Base-by-base conservation (phyloP, 2,888 invertebrate species). In the Corbicula japonica region DNA sequence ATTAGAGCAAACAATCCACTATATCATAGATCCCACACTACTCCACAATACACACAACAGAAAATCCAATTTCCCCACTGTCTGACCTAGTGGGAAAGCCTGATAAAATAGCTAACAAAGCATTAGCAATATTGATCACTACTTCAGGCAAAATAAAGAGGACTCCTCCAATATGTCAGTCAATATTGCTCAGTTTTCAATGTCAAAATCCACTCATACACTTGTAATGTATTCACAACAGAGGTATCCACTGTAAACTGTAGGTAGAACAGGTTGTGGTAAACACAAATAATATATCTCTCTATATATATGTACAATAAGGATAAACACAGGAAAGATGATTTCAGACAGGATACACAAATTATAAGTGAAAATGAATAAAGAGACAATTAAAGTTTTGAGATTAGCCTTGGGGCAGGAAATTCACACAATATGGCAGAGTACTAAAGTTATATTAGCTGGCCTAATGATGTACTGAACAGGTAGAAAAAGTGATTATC, bases 1-100 rank as follows among this genome's bases (percentile, higher is more conserved):
- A 58, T 58, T 72, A 62, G 62, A 74, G 65, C 73, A 66, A 66
- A 74, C 66, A 74, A 74, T 66, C 56, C 66, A 52, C 50, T 54
- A 54, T 54, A 38, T 66, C 8, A 18, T 38, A 38, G 8, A 18
- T 12, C 8, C 41, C 18, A 38, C 41, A 38, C 48, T 21, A 28
- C 21, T 26, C 21, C 58, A 28, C 30, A 58, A 28, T 34, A 34
- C 44, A 44, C 68, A 44, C 4, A 54, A 58, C 23, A 35, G 32
- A 35, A 58, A 70, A 60, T 66, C 73, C 73, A 65, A 56, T 65
- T 30, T 73, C 58, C 58, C 44, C 35, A 38, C 28, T 41, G 56
- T 38, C 46, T 74, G 66, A 74, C 73, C 73, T 66, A 74, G 66
- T 60, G 38, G 50, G 5, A 28, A 44, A 21, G 8, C n/a, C 15